These are phyloP conservation scores for Oryzias sinensis DNA, from an alignment of 2,797 vertebrate genomes.

Conservation along the genomic window DNA sequence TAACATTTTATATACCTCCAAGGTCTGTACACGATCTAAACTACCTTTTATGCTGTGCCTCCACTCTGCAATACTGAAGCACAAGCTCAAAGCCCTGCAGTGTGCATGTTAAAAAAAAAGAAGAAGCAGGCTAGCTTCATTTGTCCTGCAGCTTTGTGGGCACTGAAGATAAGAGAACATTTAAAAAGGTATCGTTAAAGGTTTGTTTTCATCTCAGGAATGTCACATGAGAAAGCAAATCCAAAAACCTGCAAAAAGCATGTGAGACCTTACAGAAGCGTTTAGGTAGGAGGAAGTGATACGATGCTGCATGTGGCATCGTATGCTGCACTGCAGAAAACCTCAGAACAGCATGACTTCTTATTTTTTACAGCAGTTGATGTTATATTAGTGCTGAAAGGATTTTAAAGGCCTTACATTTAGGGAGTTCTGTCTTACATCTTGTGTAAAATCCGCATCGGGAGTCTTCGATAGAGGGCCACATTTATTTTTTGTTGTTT, in stretches of 20 bases:
- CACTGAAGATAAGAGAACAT: slow-evolving; percentile 36
- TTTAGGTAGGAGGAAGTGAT: slow-evolving; percentile 45
- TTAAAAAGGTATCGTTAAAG: slow-evolving; percentile 33
- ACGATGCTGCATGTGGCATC: slow-evolving; percentile 20
- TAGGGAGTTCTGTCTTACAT: neutral
- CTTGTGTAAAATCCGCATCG: too few relatives aligned
- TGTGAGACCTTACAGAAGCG: slow-evolving; percentile 24
- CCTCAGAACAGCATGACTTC: slow-evolving; percentile 20
- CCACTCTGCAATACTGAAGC: slow-evolving; percentile 48
- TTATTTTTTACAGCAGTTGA: neutral
- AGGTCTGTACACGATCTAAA: slow-evolving; percentile 25
- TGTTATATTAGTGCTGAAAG: neutral
- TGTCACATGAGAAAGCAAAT: slow-evolving; percentile 40
- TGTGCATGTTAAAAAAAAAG: slow-evolving; percentile 22
- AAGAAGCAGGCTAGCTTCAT: slow-evolving; percentile 16
- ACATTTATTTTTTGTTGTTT: too few relatives aligned
- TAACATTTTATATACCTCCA: slow-evolving; percentile 41
- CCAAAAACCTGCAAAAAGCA: slow-evolving; percentile 30
- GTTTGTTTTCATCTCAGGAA: slow-evolving; percentile 48
- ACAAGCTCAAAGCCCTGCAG: slow-evolving; percentile 33
- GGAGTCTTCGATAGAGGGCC: too few relatives aligned
- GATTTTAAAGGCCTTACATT: too few relatives aligned
- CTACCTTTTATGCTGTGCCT: slow-evolving; percentile 48
- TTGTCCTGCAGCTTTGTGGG: slow-evolving; percentile 29
- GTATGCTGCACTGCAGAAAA: slow-evolving; percentile 13